Percentiles rank a stretch among this genome's conserved stretches.
Conservation (phyloP, 2,113 vertebrate species). For the Pluvialis apricaria region DNA sequence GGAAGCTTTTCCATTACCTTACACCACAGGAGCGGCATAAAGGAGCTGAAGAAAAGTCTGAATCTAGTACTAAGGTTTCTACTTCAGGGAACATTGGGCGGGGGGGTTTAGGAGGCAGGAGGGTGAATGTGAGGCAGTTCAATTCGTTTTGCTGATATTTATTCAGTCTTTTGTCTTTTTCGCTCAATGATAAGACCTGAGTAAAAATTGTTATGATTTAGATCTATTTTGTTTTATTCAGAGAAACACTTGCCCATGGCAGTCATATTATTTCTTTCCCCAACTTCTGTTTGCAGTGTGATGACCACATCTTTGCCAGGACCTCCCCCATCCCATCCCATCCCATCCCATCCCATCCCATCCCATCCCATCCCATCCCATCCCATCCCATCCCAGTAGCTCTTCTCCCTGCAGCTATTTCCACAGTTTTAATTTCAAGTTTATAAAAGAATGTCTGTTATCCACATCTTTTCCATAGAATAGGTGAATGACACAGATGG, state of each 20-base stretch:
- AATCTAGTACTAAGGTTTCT: background rate
- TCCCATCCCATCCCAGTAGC: background rate
- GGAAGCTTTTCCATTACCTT: background rate
- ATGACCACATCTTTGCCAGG: background rate
- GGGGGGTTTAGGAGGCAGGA: accelerated
- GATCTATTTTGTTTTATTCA: slow-evolving; percentile 31
- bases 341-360: background rate
- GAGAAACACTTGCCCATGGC: background rate
- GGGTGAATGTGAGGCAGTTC: accelerated
- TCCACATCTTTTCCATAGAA: background rate
- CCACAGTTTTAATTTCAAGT: background rate
- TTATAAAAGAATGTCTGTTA: background rate
- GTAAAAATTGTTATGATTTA: background rate
- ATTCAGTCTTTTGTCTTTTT: background rate
- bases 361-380: background rate
- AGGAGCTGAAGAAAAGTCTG: background rate
- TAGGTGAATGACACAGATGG: background rate
- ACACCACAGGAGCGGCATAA: background rate
- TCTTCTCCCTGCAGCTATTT: slow-evolving; percentile 18
- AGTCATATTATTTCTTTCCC: slow-evolving; percentile 6
- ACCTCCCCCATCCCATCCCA: background rate
- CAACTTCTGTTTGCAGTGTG: background rate
- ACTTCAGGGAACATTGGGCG: background rate
- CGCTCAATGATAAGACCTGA: background rate
- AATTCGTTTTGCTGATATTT: background rate